Evolutionary conservation across 2,797 vertebrate species (phyloP).

Genomic region (Neosilurus mollespiculum): DNA sequence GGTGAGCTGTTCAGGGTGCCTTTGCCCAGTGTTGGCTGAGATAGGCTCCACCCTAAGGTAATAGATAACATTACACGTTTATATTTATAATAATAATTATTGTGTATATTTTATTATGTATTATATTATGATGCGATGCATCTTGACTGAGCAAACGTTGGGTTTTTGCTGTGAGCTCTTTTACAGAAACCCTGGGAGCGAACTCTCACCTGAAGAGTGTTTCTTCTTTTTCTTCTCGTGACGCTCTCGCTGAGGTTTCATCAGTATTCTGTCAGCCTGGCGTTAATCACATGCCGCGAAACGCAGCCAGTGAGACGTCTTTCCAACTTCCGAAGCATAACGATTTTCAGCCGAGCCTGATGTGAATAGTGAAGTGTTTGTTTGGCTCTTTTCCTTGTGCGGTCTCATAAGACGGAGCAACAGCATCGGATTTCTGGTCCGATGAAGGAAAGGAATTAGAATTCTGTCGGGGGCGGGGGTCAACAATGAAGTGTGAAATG

Average conservation of each 20-base stretch:
- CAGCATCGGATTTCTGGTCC: not conserved
- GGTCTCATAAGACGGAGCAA: not conserved
- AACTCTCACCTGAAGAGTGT: not conserved
- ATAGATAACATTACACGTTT: not conserved
- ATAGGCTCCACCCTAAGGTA: no score
- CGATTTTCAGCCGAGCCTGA: not conserved
- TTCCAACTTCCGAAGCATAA: not conserved
- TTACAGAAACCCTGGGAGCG: not conserved
- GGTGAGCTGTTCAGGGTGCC: no score
- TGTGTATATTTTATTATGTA: not conserved
- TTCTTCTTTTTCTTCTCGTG: not conserved
- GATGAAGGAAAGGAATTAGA: no score
- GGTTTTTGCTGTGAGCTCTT: not conserved
- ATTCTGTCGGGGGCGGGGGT: no score
- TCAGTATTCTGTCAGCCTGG: not conserved
- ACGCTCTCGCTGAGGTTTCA: not conserved
- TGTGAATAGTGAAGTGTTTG: constrained; percentile 6
- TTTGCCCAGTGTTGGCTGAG: no score
- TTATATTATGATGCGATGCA: not conserved
- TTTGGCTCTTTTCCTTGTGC: not conserved
- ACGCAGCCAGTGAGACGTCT: not conserved
- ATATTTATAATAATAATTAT: not conserved
- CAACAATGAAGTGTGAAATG: not conserved
- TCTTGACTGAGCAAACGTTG: not conserved
- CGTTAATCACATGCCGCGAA: not conserved